Conservation (phyloP, 2,888 invertebrate genomes). For the Epiblema foenella region DNA sequence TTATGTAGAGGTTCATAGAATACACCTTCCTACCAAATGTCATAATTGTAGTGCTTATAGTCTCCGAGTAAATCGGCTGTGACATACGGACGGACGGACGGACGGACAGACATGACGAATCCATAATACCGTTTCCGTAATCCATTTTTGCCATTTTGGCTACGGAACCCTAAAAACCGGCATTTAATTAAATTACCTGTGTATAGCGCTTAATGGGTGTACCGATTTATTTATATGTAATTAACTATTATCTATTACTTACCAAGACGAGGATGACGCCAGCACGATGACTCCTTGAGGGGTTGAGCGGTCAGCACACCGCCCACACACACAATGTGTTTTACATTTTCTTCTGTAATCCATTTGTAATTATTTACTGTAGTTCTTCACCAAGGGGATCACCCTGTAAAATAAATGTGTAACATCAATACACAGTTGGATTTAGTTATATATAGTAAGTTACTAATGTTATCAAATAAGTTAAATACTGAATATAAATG, state of each 20-base stretch:
- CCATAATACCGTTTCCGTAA: too few species aligned
- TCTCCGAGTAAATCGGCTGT: too few species aligned
- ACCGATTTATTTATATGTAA: conserved; percentile 4
- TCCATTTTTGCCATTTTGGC: too few species aligned
- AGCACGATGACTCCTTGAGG: background rate
- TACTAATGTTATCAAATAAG: background rate
- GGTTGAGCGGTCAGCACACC: background rate
- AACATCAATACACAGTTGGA: background rate
- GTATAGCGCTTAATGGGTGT: conserved; percentile 16
- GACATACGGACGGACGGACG: too few species aligned
- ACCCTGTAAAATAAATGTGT: background rate
- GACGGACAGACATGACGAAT: too few species aligned
- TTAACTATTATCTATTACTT: conserved; percentile 5
- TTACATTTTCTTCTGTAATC: background rate
- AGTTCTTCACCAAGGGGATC: background rate
- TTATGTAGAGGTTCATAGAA: too few species aligned
- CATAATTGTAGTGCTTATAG: too few species aligned
- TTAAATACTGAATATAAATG: background rate
- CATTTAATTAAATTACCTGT: conserved; percentile 8
- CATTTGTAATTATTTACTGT: background rate
- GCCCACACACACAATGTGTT: background rate
- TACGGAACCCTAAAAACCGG: too few species aligned
- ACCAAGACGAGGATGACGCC: background rate
- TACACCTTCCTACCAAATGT: too few species aligned
- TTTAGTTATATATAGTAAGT: background rate